Base-by-base conservation (phyloP, 2,797 vertebrate species). In the Centroberyx gerrardi region DNA sequence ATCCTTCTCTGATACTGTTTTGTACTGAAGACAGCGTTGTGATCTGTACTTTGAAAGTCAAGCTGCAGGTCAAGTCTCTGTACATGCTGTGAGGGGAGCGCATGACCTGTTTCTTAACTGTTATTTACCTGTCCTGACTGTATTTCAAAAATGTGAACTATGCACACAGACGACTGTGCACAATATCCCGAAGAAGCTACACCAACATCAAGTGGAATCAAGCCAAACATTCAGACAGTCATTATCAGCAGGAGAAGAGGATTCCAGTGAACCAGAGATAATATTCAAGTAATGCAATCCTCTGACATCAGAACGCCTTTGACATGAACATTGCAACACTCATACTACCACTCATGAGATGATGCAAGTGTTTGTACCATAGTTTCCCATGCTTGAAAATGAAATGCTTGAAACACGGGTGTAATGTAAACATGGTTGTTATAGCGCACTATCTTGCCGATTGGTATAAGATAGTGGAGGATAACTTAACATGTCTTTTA, bases 81-180 rank as follows among this genome's bases (percentile, higher is more conserved):
- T 36, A 51, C 49, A 51, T 8, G 8, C 49, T 51, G 7, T 51
- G 49, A 22, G 33, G 22, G 48, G 4, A 14, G n/a, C 12, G 3
- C 22, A 1, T 5, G 10, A 10, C 10, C 15, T 55, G 8, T 9
- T 51, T 51, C 17, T 14, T 56, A 5, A 5, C 38, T 3, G 3
- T 31, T 48, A 22, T 18, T 14, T 55, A 27, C 0, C 18, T 53
- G 51, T 12, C 22, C 49, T 51, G 28, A 59, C 42, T 51, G 12
- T 29, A 44, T 69, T 72, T 49, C 5, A 69, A 48, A 74, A 74
- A 71, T 71, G 48, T 60, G 27, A 67, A 63, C 48, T 29, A 78
- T 70, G 51, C 36, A 14, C 9, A 40, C 14, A 46, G 13, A 15
- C 14, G 15, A 15, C 44, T 38, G 75, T 70, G 56, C 44, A 13